These are phyloP conservation scores for Nymphalis c-album DNA, from an alignment of 2,888 invertebrate species.

Conservation along the genomic window DNA sequence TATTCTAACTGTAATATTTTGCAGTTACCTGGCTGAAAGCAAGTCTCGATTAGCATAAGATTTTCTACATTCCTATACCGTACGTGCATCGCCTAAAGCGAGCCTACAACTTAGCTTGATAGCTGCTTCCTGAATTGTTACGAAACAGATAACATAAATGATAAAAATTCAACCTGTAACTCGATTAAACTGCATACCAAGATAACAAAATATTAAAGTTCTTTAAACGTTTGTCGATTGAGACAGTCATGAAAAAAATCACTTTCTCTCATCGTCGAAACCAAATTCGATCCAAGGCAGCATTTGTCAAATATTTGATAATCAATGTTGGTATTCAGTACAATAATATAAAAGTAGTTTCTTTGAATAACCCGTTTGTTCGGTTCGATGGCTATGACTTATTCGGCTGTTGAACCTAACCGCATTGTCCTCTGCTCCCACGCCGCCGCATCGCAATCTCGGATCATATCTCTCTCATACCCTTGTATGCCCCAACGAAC, in stretches of 20 bases:
- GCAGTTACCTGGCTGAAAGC: conserved; percentile 17
- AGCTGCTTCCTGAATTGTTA: conserved; percentile 44
- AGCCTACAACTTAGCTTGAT: conserved; percentile 31
- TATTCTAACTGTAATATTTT: conserved; percentile 22
- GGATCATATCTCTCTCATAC: conserved; percentile 48
- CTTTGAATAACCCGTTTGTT: conserved; percentile 40
- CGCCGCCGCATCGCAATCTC: conserved; percentile 48
- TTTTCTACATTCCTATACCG: conserved; percentile 35
- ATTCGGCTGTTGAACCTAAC: conserved; percentile 69
- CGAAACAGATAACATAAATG: conserved; percentile 45
- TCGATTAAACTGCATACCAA: conserved; percentile 29
- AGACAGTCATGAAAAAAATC: background rate
- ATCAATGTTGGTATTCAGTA: conserved; percentile 23
- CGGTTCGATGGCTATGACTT: conserved; percentile 44
- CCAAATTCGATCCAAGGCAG: background rate
- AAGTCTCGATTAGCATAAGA: conserved; percentile 30
- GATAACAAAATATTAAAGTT: conserved; percentile 26
- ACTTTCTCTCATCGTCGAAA: background rate
- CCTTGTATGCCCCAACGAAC: conserved; percentile 18
- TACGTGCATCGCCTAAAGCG: conserved; percentile 36
- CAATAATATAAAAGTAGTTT: conserved; percentile 36
- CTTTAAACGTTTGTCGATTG: background rate
- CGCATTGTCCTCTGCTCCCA: conserved; percentile 64
- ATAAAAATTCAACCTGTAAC: conserved; percentile 34
- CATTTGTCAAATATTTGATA: background rate